phyloP scores from a whole-genome alignment of 2,888 invertebrate species.

The Meteorus cinctellus region DNA sequence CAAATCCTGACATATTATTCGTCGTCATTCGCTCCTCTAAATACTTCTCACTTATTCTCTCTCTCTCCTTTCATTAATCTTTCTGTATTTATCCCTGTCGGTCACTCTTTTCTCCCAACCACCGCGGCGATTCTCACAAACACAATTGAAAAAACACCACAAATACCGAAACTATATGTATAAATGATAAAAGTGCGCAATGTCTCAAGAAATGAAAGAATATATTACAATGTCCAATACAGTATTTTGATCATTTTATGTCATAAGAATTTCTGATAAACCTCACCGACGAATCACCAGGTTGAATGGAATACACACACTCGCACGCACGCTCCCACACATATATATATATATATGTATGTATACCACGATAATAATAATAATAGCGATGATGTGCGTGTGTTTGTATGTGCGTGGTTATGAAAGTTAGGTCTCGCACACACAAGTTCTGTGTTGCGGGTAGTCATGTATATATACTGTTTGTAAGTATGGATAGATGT shows the following conservation, averaged over 20 bases:
- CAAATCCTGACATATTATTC: conserved; percentile 47
- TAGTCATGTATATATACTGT: background rate
- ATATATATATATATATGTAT: too few relatives aligned
- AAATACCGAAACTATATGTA: background rate
- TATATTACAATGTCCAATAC: too few relatives aligned
- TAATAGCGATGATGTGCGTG: too few relatives aligned
- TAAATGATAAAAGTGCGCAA: background rate
- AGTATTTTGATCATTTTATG: too few relatives aligned
- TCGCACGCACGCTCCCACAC: too few relatives aligned
- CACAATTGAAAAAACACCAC: background rate
- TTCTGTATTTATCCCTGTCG: background rate
- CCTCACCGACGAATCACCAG: too few relatives aligned
- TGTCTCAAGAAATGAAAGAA: background rate
- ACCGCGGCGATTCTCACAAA: background rate
- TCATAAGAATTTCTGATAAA: background rate
- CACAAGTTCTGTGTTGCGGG: too few relatives aligned
- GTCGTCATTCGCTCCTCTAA: conserved; percentile 8
- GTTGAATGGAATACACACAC: too few relatives aligned
- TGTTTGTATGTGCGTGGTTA: too few relatives aligned
- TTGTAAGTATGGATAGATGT: background rate
- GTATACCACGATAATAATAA: too few relatives aligned
- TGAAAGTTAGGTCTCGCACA: too few relatives aligned
- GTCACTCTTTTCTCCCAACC: conserved; percentile 16
- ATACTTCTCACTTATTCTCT: conserved; percentile 13
- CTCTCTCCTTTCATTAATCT: conserved; percentile 31